Conservation (phyloP, 2,888 invertebrate species). For the Mythimna ferrago region DNA sequence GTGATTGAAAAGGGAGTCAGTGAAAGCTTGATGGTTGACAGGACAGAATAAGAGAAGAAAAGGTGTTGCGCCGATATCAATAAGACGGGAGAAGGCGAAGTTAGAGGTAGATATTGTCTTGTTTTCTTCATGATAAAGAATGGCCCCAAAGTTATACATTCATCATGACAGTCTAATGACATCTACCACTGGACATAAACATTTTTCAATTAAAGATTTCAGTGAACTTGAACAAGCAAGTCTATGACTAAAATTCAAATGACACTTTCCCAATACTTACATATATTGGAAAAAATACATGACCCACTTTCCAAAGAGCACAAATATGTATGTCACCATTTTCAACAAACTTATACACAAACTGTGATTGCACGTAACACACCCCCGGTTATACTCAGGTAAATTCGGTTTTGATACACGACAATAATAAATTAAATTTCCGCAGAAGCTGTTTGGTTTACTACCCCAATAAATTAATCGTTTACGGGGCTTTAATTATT, state of each 20-base stretch:
- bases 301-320: conserved; percentile 29
- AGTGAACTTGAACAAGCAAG: neutral
- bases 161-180: neutral
- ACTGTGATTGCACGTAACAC: conserved; percentile 30
- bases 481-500: neutral
- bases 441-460: neutral
- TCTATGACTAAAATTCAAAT: neutral
- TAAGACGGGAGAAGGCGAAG: too few species aligned
- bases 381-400: conserved; percentile 9
- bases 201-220: neutral
- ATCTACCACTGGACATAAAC: neutral
- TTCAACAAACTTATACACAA: conserved; percentile 44
- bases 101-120: too few species aligned
- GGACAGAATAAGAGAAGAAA: too few species aligned
- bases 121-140: neutral
- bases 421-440: conserved; percentile 20
- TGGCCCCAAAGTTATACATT: neutral
- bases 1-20: too few species aligned
- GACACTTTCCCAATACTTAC: conserved; percentile 5
- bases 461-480: neutral
- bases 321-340: conserved; percentile 31
- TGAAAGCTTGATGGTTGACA: too few species aligned
- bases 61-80: too few species aligned
- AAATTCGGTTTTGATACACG: conserved; percentile 26
- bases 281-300: conserved; percentile 8